Base-by-base conservation (phyloP, 2,113 vertebrate genomes). In the Sinocyclocheilus rhinocerous region DNA sequence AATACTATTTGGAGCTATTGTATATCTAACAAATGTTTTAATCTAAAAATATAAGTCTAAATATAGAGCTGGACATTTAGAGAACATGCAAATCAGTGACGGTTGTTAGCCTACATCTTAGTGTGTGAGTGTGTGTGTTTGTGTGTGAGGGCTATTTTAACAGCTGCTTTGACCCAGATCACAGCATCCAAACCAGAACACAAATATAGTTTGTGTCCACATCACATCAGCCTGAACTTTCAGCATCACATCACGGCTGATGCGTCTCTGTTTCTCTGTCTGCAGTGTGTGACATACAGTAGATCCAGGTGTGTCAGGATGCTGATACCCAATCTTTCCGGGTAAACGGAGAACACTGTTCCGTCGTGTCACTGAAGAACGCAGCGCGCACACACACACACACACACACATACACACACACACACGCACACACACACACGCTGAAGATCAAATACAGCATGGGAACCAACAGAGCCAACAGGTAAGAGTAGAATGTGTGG, bases 401-500 rank as follows among this genome's bases (percentile, higher is more conserved):
- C 48, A 50, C 10, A 48, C 45, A 36, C 33, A 36, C 33, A 36
- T 4, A 36, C 36, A 36, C 36, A 36, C 36, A 36, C 36, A 36
- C 36, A 36, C 36, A 36, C 36, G 0, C 36, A 45, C 42, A 45
- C 7, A 1, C 42, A 45, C 42, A 11, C 42, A 11, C 42, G 52
- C 57, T 82, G 33, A 88, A 90, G 90, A 91, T 78, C 72, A 81
- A 1, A 87, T 88, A 83, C 91, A 93, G 89, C 86, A 95, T 95
- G 95, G 94, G 76, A 59, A 72, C 33, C 69, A 72, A 72, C 69
- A 36, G 69, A 72, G 69, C 33, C 18, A 72, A 72, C 69, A 72
- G 69, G 69, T 72, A 72, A 2, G 69, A 39, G 1, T 0, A 72
- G 33, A 22, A 22, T 22, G 20, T 59, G 20, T 22, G 55, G 55